Evolutionary conservation across 1,140 invertebrate genomes (phyloP), one percentile per base, ranked within the genome.

Genomic region (Drosophila subpulchrella): DNA sequence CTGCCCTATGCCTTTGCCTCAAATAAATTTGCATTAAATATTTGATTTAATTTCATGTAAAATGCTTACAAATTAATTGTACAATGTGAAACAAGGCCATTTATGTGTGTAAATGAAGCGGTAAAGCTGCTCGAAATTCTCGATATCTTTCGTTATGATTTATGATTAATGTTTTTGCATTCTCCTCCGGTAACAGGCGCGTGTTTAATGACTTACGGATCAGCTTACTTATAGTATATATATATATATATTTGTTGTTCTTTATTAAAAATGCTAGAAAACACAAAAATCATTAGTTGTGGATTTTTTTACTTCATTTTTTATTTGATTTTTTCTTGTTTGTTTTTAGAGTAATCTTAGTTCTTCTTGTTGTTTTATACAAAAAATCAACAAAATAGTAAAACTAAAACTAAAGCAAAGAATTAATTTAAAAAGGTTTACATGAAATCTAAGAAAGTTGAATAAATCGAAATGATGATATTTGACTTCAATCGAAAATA

Each of bases 51-150:
- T 61, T 76, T 73, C 65, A 39, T 81, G 75, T 86, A 86, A 89
- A 88, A 77, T 70, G 47, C 84, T 88, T 88, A 88, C 24, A 89
- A 88, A 89, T 83, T 84, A 90, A 90, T 88, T 88, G 84, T 88
- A 90, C 81, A 84, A 77, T 79, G 55, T 77, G 73, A 84, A 85
- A 86, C 81, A 88, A 88, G 83, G 83, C 83, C 80, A 83, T 76
- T 58, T 63, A 44, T 65, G 60, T 63, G 17, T 65, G 60, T 63
- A 27, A 75, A 74, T 44, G 44, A 68, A 74, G 65, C 73, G 48
- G 42, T 50, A 51, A 56, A 39, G 60, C 76, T 79, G 70, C 46
- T 79, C 50, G 36, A 68, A 60, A 68, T 75, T 54, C 44, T 27
- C 46, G 44, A 20, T 15, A 8, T 42, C 15, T 42, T 42, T 59